Evolutionary conservation across 1,140 invertebrate species (phyloP).

Genomic region (Catajapyx aquilonaris): DNA sequence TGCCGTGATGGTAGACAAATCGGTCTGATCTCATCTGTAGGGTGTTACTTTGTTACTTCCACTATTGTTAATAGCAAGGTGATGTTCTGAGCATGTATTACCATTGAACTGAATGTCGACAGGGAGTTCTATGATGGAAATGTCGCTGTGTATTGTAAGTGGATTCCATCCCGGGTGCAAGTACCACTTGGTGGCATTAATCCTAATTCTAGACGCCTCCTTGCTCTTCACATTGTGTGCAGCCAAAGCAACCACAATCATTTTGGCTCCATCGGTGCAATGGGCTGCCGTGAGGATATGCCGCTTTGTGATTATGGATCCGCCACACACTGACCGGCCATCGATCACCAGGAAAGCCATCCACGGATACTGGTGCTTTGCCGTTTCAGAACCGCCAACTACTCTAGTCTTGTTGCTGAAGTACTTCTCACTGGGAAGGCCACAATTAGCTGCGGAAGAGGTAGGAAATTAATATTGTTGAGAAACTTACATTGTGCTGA

Average conservation of each 20-base stretch:
- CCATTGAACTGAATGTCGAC: constrained; percentile 9
- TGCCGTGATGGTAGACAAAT: constrained; percentile 11
- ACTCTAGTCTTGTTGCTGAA: background rate
- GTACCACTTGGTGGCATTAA: constrained; percentile 9
- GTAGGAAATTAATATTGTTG: too few relatives aligned
- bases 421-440: background rate
- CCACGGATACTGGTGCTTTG: constrained; percentile 9
- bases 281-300: constrained; percentile 10
- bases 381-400: background rate
- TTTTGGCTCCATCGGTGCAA: constrained; percentile 12
- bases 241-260: constrained; percentile 10
- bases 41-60: too few relatives aligned
- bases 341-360: constrained; percentile 13
- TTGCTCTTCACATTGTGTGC: constrained; percentile 10
- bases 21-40: constrained; percentile 10
- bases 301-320: constrained; percentile 7
- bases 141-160: constrained; percentile 9
- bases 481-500: too few relatives aligned
- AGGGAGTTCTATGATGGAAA: constrained; percentile 10
- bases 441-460: background rate
- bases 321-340: constrained; percentile 10
- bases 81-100: too few relatives aligned
- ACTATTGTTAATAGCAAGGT: too few relatives aligned
- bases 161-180: constrained; percentile 11
- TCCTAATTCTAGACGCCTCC: constrained; percentile 5